Conservation (phyloP, 2,113 vertebrate species). For the Clarias magur region DNA sequence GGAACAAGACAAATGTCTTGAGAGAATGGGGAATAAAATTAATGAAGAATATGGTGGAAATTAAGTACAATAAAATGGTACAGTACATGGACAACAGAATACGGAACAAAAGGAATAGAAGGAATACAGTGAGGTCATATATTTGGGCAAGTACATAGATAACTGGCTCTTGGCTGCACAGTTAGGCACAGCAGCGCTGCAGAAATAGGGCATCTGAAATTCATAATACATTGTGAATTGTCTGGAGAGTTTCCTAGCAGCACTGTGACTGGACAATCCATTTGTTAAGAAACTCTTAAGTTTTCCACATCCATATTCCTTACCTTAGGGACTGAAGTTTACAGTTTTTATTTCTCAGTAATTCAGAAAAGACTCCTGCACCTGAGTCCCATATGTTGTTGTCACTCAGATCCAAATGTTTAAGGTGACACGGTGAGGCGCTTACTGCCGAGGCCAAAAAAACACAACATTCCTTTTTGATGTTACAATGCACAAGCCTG, state of each 20-base stretch:
- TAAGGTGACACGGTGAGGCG: slow-evolving; percentile 34
- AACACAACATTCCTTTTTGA: slow-evolving; percentile 44
- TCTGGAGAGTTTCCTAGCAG: not conserved
- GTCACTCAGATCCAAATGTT: slow-evolving; percentile 41
- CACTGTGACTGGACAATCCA: not conserved
- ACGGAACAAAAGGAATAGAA: not conserved
- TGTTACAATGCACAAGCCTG: slow-evolving; percentile 25
- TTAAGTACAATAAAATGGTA: not conserved
- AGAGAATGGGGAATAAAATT: no score
- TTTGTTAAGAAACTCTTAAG: not conserved
- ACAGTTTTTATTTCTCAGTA: slow-evolving; percentile 33
- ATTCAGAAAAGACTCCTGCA: slow-evolving; percentile 22
- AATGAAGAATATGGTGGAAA: not conserved
- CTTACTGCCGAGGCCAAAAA: slow-evolving; percentile 36
- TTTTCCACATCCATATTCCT: not conserved
- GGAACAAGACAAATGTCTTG: no score
- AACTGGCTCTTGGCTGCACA: not conserved
- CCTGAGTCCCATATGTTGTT: slow-evolving; percentile 41
- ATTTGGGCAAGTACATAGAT: not conserved
- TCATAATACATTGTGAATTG: not conserved
- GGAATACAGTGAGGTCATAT: not conserved
- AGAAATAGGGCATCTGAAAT: not conserved
- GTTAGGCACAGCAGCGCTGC: not conserved
- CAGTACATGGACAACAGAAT: no score
- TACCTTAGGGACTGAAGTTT: slow-evolving; percentile 40